Conservation (phyloP, 2,113 vertebrate genomes). For the Cnemophilus loriae region DNA sequence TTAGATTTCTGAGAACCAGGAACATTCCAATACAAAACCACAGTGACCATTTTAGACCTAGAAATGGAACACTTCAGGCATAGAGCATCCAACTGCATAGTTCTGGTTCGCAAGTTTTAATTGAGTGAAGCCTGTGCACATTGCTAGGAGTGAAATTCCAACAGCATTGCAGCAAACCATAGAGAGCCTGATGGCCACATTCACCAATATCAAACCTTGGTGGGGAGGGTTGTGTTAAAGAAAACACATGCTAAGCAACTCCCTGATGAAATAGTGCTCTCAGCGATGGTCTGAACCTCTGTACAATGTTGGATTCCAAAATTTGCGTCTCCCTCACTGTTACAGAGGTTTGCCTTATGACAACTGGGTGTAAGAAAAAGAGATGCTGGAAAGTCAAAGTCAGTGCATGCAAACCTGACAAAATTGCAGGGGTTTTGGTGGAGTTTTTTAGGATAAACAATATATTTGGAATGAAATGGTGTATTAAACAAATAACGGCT, state of each 20-base stretch:
- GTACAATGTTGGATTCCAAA: background rate
- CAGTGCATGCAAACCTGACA: background rate
- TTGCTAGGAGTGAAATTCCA: background rate
- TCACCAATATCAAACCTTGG: background rate
- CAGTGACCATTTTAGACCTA: background rate
- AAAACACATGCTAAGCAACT: background rate
- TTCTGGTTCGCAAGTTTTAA: background rate
- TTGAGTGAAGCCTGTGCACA: background rate
- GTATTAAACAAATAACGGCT: background rate
- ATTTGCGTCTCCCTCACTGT: background rate
- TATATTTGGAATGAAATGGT: background rate
- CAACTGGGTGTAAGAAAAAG: background rate
- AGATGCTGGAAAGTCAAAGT: background rate
- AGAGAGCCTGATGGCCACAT: background rate
- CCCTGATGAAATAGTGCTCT: background rate
- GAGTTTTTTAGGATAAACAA: fast-evolving
- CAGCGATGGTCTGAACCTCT: background rate
- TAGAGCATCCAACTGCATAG: background rate
- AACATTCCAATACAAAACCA: background rate
- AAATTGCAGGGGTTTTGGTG: background rate
- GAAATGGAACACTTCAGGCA: background rate
- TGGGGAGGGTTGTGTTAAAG: fast-evolving
- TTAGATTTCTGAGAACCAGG: background rate
- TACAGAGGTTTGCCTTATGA: background rate
- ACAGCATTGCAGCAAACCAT: background rate